Percentiles rank a stretch among this genome's conserved stretches.
Conservation (phyloP, 2,888 invertebrate genomes). For the Leptura quadrifasciata region DNA sequence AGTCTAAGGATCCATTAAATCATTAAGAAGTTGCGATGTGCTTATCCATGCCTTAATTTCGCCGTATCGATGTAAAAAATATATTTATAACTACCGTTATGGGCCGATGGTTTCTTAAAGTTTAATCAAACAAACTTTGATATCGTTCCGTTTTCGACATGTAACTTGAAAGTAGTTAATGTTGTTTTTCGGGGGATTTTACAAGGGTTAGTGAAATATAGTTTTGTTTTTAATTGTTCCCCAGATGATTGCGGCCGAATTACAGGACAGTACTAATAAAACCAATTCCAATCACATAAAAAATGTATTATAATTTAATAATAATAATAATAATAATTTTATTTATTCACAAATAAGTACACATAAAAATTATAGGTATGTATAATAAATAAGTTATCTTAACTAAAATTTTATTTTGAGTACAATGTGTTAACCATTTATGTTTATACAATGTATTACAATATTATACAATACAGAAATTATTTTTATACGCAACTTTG, state of each 20-base stretch:
- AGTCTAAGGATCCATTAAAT: constrained; percentile 57
- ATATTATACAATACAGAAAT: too few relatives aligned
- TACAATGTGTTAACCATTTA: too few relatives aligned
- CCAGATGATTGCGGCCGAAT: neutral
- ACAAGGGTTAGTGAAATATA: neutral
- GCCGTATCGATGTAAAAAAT: constrained; percentile 49
- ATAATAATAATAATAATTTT: too few relatives aligned
- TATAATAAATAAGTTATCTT: too few relatives aligned
- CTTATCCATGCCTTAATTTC: constrained; percentile 58
- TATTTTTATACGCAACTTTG: too few relatives aligned
- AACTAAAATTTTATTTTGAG: too few relatives aligned
- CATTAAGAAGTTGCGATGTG: constrained; percentile 58
- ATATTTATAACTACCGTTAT: constrained; percentile 57
- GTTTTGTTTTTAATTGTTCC: constrained; percentile 28
- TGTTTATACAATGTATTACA: too few relatives aligned
- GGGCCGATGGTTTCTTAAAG: constrained; percentile 55
- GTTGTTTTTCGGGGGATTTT: constrained; percentile 18
- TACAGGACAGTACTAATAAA: neutral
- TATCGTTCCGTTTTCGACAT: constrained; percentile 17
- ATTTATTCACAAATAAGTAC: too few relatives aligned
- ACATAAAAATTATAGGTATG: too few relatives aligned
- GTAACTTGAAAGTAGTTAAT: constrained; percentile 23
- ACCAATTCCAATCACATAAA: neutral
- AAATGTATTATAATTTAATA: too few relatives aligned
- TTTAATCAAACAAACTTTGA: constrained; percentile 34